Conservation (phyloP, 2,113 vertebrate species). For the Pluvianellus socialis region DNA sequence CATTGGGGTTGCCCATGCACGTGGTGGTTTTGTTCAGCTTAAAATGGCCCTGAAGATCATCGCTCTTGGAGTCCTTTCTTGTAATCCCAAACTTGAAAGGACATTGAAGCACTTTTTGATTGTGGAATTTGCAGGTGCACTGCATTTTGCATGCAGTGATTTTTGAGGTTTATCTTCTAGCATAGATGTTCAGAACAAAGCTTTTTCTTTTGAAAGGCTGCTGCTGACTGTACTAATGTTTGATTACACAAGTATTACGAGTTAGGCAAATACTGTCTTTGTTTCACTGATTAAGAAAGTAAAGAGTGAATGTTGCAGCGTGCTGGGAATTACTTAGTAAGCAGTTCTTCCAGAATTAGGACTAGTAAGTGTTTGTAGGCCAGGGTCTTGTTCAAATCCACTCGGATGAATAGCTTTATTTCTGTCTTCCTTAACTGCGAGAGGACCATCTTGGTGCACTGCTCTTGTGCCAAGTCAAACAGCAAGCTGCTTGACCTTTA, state of each 20-base stretch:
- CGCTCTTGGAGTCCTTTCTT: background rate
- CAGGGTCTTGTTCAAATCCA: background rate
- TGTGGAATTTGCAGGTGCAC: background rate
- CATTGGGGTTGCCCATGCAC: background rate
- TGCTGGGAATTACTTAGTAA: background rate
- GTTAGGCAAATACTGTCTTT: background rate
- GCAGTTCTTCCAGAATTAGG: background rate
- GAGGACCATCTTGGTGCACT: background rate
- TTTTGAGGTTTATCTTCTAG: background rate
- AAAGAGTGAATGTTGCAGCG: background rate
- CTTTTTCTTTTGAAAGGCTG: background rate
- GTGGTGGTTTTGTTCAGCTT: background rate
- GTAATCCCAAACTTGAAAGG: background rate
- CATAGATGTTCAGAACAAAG: background rate
- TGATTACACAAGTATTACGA: background rate
- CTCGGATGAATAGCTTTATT: background rate
- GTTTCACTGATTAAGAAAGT: background rate
- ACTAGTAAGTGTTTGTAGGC: background rate
- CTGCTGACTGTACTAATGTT: background rate
- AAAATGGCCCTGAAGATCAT: background rate
- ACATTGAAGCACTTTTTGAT: background rate
- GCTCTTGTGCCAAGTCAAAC: background rate
- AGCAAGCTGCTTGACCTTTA: background rate
- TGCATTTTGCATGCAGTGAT: background rate
- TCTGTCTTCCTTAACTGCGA: background rate